Evolutionary conservation across 2,888 invertebrate species (phyloP).

Genomic region (Troglohyphantes excavatus): DNA sequence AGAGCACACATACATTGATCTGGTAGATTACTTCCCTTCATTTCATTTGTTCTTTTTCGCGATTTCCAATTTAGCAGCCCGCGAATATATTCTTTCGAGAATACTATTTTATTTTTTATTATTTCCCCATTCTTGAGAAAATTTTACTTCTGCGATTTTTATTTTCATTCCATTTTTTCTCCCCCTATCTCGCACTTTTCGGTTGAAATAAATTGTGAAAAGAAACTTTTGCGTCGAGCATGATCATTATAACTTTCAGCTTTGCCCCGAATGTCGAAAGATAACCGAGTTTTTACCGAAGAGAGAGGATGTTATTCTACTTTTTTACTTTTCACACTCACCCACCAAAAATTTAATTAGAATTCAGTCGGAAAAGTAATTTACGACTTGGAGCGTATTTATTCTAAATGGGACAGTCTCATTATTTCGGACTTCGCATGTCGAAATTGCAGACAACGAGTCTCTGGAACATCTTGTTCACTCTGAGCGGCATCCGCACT

Average conservation of each 20-base stretch:
- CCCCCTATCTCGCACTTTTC: not conserved
- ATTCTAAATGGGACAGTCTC: conserved; percentile 18
- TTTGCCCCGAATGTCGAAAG: not conserved
- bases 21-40: conserved; percentile 19
- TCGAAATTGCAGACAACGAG: not conserved
- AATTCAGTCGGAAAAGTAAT: conserved; percentile 23
- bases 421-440: not conserved
- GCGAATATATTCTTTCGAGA: not conserved
- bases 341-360: conserved; percentile 32
- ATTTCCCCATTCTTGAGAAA: not conserved
- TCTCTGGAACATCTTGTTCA: not conserved
- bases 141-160: not conserved
- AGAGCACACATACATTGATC: conserved; percentile 28
- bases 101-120: not conserved
- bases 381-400: conserved; percentile 9
- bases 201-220: conserved; percentile 39
- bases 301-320: not conserved
- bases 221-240: not conserved
- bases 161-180: not conserved
- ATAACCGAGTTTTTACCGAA: not conserved
- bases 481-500: not conserved
- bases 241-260: not conserved
- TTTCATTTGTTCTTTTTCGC: not conserved
- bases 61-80: conserved; percentile 23
- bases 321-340: not conserved